Evolutionary conservation across 2,113 vertebrate genomes (phyloP).

Genomic region (Cheirogaleus medius): DNA sequence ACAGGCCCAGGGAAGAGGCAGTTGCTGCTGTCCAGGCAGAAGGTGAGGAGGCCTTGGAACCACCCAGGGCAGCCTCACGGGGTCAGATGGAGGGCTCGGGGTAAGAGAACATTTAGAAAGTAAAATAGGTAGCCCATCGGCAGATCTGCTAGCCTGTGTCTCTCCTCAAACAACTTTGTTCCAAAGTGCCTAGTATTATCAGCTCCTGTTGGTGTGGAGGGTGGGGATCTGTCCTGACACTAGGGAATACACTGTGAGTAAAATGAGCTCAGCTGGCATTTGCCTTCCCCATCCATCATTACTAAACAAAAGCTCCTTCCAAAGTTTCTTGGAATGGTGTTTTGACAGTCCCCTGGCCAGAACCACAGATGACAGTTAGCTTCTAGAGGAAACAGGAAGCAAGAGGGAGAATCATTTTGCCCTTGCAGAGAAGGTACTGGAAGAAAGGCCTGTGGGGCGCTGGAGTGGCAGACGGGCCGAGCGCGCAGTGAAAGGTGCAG

Average conservation of each 20-base stretch:
- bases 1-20: not conserved
- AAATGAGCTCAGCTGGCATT: not conserved
- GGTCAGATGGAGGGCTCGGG: not conserved
- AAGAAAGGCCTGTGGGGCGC: not conserved
- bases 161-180: slow-evolving; percentile 11
- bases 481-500: not conserved
- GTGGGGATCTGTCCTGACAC: not conserved
- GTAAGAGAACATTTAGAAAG: not conserved
- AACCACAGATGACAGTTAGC: not conserved
- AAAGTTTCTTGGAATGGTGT: slow-evolving; percentile 22
- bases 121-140: not conserved
- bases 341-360: not conserved
- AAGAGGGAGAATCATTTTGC: not conserved
- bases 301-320: slow-evolving; percentile 38
- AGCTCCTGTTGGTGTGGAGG: not conserved
- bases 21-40: not conserved
- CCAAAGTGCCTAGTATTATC: not conserved
- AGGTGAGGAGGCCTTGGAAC: not conserved
- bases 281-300: slow-evolving; percentile 23
- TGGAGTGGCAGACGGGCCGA: not conserved
- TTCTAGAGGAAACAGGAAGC: not conserved
- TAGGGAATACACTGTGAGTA: not conserved
- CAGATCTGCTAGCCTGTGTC: not conserved
- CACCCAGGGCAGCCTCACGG: not conserved
- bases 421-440: not conserved